These are phyloP conservation scores for Protonemura montana DNA, from an alignment of 2,888 invertebrate species.

Conservation along the genomic window DNA sequence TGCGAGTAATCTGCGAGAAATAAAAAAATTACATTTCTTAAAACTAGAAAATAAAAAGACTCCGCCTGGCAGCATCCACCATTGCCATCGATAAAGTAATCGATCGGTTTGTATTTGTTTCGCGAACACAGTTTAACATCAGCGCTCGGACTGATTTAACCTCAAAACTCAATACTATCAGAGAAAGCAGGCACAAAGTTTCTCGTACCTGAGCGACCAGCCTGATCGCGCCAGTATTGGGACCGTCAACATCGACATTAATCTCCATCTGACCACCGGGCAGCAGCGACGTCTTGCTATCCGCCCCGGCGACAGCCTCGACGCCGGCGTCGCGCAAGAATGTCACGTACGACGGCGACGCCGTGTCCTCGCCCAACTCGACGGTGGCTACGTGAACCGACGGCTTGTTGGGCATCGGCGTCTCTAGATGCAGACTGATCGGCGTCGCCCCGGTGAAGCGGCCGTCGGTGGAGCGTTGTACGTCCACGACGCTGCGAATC, in stretches of 20 bases:
- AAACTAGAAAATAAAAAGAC: too few relatives aligned
- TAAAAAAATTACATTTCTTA: too few relatives aligned
- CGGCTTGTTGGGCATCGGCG: neutral
- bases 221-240: neutral
- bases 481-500: neutral
- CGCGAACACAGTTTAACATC: too few relatives aligned
- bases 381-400: neutral
- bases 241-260: neutral
- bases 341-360: neutral
- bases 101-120: too few relatives aligned
- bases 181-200: too few relatives aligned
- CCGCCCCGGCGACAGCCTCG: neutral
- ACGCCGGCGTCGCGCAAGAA: neutral
- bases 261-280: neutral
- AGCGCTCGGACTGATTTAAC: too few relatives aligned
- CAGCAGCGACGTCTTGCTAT: neutral
- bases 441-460: neutral
- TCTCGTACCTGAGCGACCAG: neutral
- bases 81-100: too few relatives aligned
- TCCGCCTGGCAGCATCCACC: too few relatives aligned
- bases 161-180: too few relatives aligned
- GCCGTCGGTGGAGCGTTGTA: neutral
- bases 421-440: neutral
- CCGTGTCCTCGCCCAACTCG: neutral
- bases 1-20: too few relatives aligned